Conservation (phyloP, 2,888 invertebrate species). For the Vesta saturnalis region DNA sequence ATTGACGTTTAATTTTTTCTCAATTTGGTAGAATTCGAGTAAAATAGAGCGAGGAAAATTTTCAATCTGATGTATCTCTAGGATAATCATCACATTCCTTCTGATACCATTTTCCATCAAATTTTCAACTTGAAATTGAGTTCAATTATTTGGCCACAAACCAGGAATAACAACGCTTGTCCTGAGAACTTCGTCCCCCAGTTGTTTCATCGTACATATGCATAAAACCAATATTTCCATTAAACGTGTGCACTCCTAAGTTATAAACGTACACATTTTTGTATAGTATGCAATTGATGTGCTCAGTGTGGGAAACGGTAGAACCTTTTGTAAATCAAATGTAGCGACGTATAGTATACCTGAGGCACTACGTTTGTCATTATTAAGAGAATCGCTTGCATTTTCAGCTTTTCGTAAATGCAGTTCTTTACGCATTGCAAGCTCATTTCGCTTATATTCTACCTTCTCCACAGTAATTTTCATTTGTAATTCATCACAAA, state of each 20-base stretch:
- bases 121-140: too few species aligned
- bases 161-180: too few species aligned
- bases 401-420: not conserved
- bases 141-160: too few species aligned
- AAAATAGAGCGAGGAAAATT: too few species aligned
- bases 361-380: too few species aligned
- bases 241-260: not conserved
- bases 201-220: not conserved
- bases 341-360: not conserved
- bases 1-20: too few species aligned
- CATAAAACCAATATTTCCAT: not conserved
- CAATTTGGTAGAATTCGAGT: too few species aligned
- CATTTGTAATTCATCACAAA: conserved; percentile 5
- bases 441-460: not conserved
- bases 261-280: not conserved
- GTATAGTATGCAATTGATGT: not conserved
- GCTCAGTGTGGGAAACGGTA: not conserved
- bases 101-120: too few species aligned
- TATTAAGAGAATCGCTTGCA: not conserved
- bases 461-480: not conserved
- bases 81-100: too few species aligned
- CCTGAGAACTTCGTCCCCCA: not conserved
- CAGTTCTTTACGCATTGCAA: not conserved
- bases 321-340: conserved; percentile 1
- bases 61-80: too few species aligned